phyloP scores from a whole-genome alignment of 2,797 vertebrate genomes.

The Hydrocynus forskahlii region DNA sequence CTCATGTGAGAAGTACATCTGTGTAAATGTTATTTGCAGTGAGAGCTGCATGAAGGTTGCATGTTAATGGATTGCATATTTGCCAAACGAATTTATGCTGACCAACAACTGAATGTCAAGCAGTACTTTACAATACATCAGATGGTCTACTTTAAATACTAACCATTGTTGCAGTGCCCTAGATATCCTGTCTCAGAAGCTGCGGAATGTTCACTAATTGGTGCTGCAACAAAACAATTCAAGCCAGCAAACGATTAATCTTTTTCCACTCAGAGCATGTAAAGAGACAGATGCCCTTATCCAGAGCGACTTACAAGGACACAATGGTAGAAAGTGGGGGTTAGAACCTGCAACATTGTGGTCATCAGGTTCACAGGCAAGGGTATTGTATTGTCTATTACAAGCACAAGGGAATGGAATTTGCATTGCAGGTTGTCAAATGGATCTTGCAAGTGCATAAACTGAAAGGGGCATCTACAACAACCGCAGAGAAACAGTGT shows the following conservation, averaged over 20 bases:
- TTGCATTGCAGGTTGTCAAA: no score
- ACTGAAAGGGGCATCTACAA: neutral
- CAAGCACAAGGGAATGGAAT: neutral
- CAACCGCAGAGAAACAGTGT: neutral
- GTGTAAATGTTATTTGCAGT: neutral
- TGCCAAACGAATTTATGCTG: no score
- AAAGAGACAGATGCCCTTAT: no score
- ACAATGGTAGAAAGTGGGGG: no score
- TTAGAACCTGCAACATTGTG: no score
- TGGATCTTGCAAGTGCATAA: neutral
- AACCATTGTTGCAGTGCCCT: neutral
- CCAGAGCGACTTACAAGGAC: no score
- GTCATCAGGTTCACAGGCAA: no score
- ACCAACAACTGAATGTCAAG: no score
- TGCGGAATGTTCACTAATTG: neutral
- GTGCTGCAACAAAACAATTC: neutral
- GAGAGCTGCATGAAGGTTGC: neutral
- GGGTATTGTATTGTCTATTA: neutral
- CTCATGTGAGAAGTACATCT: neutral
- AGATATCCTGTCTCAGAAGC: neutral
- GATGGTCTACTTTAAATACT: no score
- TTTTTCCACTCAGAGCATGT: neutral
- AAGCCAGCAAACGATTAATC: neutral
- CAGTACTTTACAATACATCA: no score
- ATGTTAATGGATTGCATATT: neutral